These are phyloP conservation scores for Malurus melanocephalus DNA, from an alignment of 2,113 vertebrate species.

Conservation along the genomic window DNA sequence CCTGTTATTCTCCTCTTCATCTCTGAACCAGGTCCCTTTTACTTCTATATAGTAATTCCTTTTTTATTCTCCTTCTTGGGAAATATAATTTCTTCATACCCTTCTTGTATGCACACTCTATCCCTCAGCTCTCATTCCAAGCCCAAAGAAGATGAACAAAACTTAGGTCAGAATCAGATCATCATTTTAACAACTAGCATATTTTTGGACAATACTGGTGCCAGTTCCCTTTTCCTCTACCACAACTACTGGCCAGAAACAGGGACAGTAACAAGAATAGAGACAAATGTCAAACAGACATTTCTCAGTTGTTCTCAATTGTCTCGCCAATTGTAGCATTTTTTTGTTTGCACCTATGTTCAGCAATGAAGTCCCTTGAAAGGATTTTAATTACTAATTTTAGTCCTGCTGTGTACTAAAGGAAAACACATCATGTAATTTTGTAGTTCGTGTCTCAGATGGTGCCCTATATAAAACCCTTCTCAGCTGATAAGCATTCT, in stretches of 20 bases:
- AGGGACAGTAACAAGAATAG: background rate
- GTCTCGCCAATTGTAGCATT: background rate
- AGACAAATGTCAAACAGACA: background rate
- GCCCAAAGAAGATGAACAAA: background rate
- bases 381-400: background rate
- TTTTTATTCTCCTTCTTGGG: background rate
- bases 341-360: background rate
- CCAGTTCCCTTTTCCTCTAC: background rate
- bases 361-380: background rate
- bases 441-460: background rate
- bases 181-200: background rate
- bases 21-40: background rate
- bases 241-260: background rate
- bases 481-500: background rate
- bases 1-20: background rate
- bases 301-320: background rate
- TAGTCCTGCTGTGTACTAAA: background rate
- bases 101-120: background rate
- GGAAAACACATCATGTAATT: background rate
- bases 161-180: background rate
- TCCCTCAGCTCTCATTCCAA: background rate
- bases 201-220: background rate
- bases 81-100: background rate
- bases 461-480: background rate
- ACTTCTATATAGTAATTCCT: background rate